Evolutionary conservation across 2,888 invertebrate genomes (phyloP), one percentile per base, ranked within the genome.

Genomic region (Dynastes hyllus): DNA sequence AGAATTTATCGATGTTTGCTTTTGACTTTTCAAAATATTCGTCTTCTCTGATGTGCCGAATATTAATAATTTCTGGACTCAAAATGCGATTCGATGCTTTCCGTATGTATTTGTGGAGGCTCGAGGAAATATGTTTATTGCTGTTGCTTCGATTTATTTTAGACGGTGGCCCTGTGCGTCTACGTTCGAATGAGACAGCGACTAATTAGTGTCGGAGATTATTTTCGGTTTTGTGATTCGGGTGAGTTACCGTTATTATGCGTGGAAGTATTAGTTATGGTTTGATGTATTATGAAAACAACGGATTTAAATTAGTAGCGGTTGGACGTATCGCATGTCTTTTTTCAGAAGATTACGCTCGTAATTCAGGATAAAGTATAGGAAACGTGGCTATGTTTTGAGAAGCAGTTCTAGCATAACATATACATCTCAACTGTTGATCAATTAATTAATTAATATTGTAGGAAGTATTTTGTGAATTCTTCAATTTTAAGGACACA

Each of bases 1-100:
- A 58, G 69, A 84, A 85, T 85, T 85, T 85, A 85, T 84, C 81
- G 82, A 79, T 85, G 85, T 86, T 86, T 84, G 83, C 83, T 83
- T 83, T 67, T 84, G 81, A 71, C 71, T 78, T 71, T 71, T 78
- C 71, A 78, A 83, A 85, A 85, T 85, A 84, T 86, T 85, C 84
- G 83, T 85, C 37, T 58, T 40, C 40, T 73, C 40, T 70, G 73
- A 73, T 73, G 73, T 16, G 73, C 22, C 45, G 40, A 45, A 37
- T 73, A 73, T 73, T 73, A 73, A 58, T 58, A 58, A 73, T 73
- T 73, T 58, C 37, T 16, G 58, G 58, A 50, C 50, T 50, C n/a
- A 9, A 58, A 37, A n/a, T 2, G 13, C n/a, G n/a, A 45, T 69
- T 45, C 45, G 16, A 55, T 58, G 37, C 8, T 5, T n/a, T 63